These are phyloP conservation scores for Phortica okadai DNA, from an alignment of 2,888 invertebrate species.

Conservation along the genomic window DNA sequence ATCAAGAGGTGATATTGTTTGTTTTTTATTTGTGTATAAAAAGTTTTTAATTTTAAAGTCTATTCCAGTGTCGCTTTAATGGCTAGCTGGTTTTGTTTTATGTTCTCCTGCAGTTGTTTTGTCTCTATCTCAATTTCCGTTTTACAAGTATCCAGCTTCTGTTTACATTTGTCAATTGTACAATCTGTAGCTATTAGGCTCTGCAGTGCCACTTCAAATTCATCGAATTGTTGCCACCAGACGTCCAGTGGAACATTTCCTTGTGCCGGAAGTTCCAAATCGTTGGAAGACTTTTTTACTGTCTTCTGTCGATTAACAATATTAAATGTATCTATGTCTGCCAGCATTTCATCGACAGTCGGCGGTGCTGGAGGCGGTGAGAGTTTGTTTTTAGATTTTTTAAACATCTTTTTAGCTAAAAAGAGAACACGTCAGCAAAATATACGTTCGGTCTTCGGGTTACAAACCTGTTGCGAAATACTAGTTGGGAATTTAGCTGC, in stretches of 20 bases:
- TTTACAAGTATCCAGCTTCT: constrained; percentile 63
- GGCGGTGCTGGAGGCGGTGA: constrained; percentile 68
- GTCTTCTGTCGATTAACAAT: constrained; percentile 41
- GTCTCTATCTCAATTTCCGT: constrained; percentile 66
- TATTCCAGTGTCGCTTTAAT: constrained; percentile 38
- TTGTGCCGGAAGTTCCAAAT: constrained; percentile 47
- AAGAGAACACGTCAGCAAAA: background rate
- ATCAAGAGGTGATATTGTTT: background rate
- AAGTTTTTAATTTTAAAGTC: background rate
- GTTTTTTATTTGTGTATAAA: background rate
- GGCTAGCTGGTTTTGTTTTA: constrained; percentile 56
- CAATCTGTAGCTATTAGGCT: constrained; percentile 64
- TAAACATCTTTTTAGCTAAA: constrained; percentile 59
- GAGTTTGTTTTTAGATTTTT: constrained; percentile 57
- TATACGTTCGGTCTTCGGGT: too few relatives aligned
- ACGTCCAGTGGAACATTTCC: constrained; percentile 54
- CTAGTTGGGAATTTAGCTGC: background rate
- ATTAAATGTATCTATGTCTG: constrained; percentile 73
- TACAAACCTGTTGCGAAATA: background rate
- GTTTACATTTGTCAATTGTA: constrained; percentile 61
- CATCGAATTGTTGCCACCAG: constrained; percentile 75
- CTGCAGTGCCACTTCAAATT: constrained; percentile 69
- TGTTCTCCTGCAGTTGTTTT: constrained; percentile 62
- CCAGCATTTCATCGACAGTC: constrained; percentile 66
- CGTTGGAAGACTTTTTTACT: constrained; percentile 3